Evolutionary conservation across 2,888 invertebrate species (phyloP).

Genomic region (Apamea epomidion): DNA sequence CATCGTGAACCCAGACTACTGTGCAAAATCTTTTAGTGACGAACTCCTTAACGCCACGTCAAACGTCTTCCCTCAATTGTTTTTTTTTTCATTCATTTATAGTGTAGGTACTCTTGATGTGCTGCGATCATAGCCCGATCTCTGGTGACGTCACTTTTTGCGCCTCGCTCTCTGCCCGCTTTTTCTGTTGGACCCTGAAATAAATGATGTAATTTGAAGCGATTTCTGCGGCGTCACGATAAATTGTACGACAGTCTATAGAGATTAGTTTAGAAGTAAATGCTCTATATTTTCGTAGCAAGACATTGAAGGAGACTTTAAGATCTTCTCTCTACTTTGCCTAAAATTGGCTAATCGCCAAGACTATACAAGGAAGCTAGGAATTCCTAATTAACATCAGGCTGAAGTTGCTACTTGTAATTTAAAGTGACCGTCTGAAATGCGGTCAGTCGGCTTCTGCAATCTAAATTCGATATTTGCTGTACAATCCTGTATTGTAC

Average conservation of each 20-base stretch:
- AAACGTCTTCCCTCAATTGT: slow-evolving; percentile 82
- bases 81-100: slow-evolving; percentile 77
- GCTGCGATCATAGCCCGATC: slow-evolving; percentile 64
- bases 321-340: slow-evolving; percentile 22
- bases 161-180: slow-evolving; percentile 37
- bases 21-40: slow-evolving; percentile 31
- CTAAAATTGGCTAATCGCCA: slow-evolving; percentile 55
- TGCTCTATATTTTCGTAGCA: not conserved
- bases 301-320: slow-evolving; percentile 13
- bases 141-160: slow-evolving; percentile 60
- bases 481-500: slow-evolving; percentile 8
- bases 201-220: slow-evolving; percentile 64
- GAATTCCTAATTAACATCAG: slow-evolving; percentile 40
- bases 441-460: slow-evolving; percentile 33
- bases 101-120: slow-evolving; percentile 64
- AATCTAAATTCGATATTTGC: slow-evolving; percentile 30
- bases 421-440: slow-evolving; percentile 36
- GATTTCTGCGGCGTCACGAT: slow-evolving; percentile 46
- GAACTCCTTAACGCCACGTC: slow-evolving; percentile 69
- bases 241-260: slow-evolving; percentile 30
- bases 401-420: slow-evolving; percentile 37
- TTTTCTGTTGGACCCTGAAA: slow-evolving; percentile 66
- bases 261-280: slow-evolving; percentile 1
- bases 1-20: slow-evolving; percentile 55
- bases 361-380: slow-evolving; percentile 24